phyloP scores from a whole-genome alignment of 2,113 vertebrate genomes.

The Rhodinocichla rosea region DNA sequence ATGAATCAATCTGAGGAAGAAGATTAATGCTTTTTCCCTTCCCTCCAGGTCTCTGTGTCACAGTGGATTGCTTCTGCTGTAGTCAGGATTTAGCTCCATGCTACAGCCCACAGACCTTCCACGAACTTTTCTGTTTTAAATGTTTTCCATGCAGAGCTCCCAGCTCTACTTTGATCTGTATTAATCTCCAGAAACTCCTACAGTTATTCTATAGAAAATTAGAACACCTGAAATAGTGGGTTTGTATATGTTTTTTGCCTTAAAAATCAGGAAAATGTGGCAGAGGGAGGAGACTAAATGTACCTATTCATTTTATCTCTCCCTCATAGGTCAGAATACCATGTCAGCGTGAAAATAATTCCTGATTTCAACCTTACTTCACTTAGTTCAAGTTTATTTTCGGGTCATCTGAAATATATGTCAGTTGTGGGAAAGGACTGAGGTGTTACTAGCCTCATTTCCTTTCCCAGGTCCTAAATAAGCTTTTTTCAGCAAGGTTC shows the following conservation, averaged over 20 bases:
- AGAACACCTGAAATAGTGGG: neutral
- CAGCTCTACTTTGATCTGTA: neutral
- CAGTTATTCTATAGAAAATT: neutral
- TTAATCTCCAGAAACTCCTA: neutral
- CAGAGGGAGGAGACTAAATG: neutral
- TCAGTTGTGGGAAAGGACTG: neutral
- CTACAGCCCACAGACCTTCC: neutral
- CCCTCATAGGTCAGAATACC: neutral
- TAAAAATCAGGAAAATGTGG: neutral
- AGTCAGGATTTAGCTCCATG: neutral
- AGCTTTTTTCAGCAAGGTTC: neutral
- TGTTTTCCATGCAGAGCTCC: neutral
- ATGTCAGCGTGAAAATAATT: neutral
- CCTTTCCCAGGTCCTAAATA: neutral
- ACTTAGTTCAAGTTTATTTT: neutral
- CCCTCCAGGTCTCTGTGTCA: neutral
- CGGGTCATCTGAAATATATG: neutral
- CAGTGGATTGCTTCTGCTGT: neutral
- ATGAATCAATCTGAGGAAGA: neutral
- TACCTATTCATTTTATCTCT: neutral
- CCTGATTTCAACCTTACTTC: neutral
- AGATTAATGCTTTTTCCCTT: neutral
- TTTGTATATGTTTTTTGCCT: neutral
- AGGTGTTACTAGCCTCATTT: neutral
- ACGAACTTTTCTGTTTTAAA: neutral